phyloP scores from a whole-genome alignment of 35 echinoderm and acorn worm species.

The Diadema setosum region DNA sequence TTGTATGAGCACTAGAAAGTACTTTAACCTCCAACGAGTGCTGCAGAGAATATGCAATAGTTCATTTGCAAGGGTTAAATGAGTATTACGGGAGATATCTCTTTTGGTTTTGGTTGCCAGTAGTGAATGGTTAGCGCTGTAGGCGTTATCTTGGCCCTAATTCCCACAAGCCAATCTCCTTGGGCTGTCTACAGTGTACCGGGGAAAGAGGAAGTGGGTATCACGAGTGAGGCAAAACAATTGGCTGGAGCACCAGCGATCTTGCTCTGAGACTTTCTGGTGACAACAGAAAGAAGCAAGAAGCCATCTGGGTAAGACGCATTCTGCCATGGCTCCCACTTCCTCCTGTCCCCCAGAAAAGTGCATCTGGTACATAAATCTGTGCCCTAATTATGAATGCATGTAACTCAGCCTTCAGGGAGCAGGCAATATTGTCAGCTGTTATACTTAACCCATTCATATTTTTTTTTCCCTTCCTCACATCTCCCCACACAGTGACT shows the following conservation, averaged over 20 bases:
- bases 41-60: slow-evolving; percentile 5
- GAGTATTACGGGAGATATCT: slow-evolving; percentile 16
- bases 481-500: neutral
- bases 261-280: neutral
- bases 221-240: neutral
- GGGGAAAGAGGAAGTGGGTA: slow-evolving; percentile 22
- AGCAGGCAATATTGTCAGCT: neutral
- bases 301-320: slow-evolving; percentile 16
- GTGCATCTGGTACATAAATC: slow-evolving; percentile 26
- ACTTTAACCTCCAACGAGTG: slow-evolving; percentile 6
- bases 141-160: neutral
- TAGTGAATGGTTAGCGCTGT: neutral
- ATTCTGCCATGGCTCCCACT: neutral
- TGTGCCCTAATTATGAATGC: slow-evolving; percentile 3
- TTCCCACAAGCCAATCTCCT: slow-evolving; percentile 7
- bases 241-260: neutral
- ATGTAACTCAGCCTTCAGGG: neutral
- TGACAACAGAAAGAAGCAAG: slow-evolving; percentile 11
- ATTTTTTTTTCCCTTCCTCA: neutral
- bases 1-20: neutral
- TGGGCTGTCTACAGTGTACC: neutral
- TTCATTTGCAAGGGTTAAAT: slow-evolving; percentile 13
- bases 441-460: too few species aligned
- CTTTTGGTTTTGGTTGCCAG: slow-evolving; percentile 28
- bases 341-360: neutral